Conservation (phyloP, 2,888 invertebrate species). For the Apodemia duryi region DNA sequence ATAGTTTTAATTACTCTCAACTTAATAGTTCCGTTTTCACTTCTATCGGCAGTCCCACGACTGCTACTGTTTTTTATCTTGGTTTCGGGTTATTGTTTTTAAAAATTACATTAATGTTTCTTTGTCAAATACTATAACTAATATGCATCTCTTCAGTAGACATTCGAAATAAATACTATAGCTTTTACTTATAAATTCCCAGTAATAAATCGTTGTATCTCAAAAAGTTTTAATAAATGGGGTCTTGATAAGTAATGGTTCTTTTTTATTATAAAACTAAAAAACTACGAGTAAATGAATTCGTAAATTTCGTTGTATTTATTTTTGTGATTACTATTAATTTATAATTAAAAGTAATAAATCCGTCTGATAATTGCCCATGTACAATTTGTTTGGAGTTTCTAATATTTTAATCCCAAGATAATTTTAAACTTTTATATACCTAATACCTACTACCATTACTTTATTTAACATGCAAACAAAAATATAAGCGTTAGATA, state of each 20-base stretch:
- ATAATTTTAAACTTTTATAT: background rate
- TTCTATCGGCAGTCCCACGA: too few relatives aligned
- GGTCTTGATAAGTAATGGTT: background rate
- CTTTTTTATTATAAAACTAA: background rate
- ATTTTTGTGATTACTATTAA: background rate
- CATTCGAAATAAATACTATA: background rate
- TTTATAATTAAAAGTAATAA: slow-evolving; percentile 1
- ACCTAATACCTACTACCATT: too few relatives aligned
- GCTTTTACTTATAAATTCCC: slow-evolving; percentile 12
- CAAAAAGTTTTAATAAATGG: slow-evolving; percentile 6
- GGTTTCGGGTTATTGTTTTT: background rate
- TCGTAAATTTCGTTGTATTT: slow-evolving; percentile 8
- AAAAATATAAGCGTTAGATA: too few relatives aligned
- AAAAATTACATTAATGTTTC: background rate
- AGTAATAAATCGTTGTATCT: slow-evolving; percentile 12
- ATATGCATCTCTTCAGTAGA: slow-evolving; percentile 1
- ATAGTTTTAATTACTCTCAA: too few relatives aligned
- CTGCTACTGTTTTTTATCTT: background rate
- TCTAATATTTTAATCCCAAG: background rate
- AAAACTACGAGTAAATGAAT: background rate
- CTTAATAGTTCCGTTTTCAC: too few relatives aligned
- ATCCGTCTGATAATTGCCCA: background rate
- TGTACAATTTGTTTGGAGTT: background rate
- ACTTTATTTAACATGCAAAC: too few relatives aligned
- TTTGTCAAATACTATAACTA: background rate